Evolutionary conservation across 2,888 invertebrate genomes (phyloP).

Genomic region (Campoletis raptor): DNA sequence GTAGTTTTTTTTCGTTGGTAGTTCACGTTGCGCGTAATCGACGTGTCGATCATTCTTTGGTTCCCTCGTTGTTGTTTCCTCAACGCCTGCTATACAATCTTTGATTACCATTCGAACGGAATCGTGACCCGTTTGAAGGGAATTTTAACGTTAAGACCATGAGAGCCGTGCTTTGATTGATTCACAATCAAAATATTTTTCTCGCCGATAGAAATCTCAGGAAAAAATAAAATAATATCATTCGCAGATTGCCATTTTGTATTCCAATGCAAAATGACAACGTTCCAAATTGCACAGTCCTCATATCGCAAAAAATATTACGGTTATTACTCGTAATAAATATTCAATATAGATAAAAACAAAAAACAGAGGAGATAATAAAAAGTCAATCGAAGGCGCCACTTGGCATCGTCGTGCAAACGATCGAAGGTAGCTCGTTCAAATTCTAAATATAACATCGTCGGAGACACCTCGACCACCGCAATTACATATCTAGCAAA

Average conservation of each 20-base stretch:
- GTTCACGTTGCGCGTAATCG: conserved; percentile 65
- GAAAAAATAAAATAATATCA: neutral
- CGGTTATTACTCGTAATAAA: conserved; percentile 4
- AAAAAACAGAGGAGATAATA: conserved; percentile 18
- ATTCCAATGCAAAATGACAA: neutral
- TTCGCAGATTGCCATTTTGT: neutral
- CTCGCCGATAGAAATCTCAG: neutral
- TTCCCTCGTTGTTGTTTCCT: conserved; percentile 35
- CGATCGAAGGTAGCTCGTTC: conserved; percentile 44
- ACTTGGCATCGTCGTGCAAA: conserved; percentile 21
- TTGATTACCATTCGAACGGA: conserved; percentile 17
- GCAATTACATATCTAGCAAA: conserved; percentile 68
- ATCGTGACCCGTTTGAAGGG: conserved; percentile 56
- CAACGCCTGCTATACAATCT: conserved; percentile 18
- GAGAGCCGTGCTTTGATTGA: conserved; percentile 17
- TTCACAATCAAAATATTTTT: neutral
- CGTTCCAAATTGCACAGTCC: neutral
- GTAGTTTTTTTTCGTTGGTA: conserved; percentile 36
- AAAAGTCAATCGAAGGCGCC: conserved; percentile 20
- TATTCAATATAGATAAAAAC: conserved; percentile 24
- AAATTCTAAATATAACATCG: conserved; percentile 39
- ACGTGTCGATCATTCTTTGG: conserved; percentile 69
- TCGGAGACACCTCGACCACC: conserved; percentile 66
- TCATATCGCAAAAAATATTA: conserved; percentile 6
- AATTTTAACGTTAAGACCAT: conserved; percentile 9